Conservation (phyloP, 2,888 invertebrate species). For the Hydriomena furcata region DNA sequence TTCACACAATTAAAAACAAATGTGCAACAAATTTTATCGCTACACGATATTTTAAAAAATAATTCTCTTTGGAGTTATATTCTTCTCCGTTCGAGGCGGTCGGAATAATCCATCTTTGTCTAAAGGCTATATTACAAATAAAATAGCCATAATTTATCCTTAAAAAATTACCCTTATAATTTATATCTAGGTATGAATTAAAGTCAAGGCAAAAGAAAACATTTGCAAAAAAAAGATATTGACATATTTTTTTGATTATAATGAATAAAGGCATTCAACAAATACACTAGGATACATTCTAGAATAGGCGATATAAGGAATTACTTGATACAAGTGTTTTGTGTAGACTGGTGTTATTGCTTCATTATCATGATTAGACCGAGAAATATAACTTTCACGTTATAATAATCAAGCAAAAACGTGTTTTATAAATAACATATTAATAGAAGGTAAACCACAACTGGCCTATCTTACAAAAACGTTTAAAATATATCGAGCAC, state of each 20-base stretch:
- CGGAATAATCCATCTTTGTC: not conserved
- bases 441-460: no score
- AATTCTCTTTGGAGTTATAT: slow-evolving; percentile 9
- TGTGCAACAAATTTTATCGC: not conserved
- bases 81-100: slow-evolving; percentile 5
- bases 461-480: no score
- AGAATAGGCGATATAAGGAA: not conserved
- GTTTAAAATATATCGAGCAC: no score
- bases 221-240: not conserved
- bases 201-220: not conserved
- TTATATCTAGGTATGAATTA: not conserved
- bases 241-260: not conserved
- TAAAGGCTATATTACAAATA: slow-evolving; percentile 4
- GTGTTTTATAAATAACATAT: no score
- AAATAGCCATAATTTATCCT: not conserved
- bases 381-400: no score
- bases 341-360: no score
- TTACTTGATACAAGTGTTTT: not conserved
- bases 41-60: not conserved
- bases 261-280: not conserved
- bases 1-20: no score
- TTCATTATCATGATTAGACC: no score
- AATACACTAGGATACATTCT: not conserved
- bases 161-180: slow-evolving; percentile 1
- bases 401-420: no score